Conservation (phyloP, 2,797 vertebrate species). For the Gorsachius magnificus region DNA sequence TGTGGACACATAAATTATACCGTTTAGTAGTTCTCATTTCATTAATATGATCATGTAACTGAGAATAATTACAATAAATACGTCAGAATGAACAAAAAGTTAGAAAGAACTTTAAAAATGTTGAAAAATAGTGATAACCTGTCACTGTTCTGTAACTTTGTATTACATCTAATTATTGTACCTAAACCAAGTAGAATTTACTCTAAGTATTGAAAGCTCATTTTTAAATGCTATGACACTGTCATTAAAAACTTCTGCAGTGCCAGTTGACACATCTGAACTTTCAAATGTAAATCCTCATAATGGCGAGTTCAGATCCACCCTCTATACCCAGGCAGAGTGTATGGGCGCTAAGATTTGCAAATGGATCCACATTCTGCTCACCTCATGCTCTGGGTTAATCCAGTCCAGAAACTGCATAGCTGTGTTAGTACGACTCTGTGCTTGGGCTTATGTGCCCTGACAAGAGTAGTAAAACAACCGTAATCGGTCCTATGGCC, state of each 20-base stretch:
- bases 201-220: background rate
- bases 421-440: background rate
- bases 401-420: too few species aligned
- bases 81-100: background rate
- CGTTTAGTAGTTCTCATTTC: background rate
- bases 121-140: background rate
- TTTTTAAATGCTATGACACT: background rate
- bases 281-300: background rate
- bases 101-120: background rate
- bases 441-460: background rate
- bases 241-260: background rate
- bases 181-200: background rate
- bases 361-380: rapidly evolving
- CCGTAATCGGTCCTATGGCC: background rate
- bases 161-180: background rate
- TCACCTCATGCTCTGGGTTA: background rate
- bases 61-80: background rate
- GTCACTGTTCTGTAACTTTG: background rate
- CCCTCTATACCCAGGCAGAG: too few species aligned
- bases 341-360: background rate
- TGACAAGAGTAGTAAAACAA: background rate
- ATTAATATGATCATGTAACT: background rate
- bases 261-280: background rate
- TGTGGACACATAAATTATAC: background rate
- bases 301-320: background rate